phyloP scores from a whole-genome alignment of 1,140 invertebrate genomes.

The Drosophila ananassae region DNA sequence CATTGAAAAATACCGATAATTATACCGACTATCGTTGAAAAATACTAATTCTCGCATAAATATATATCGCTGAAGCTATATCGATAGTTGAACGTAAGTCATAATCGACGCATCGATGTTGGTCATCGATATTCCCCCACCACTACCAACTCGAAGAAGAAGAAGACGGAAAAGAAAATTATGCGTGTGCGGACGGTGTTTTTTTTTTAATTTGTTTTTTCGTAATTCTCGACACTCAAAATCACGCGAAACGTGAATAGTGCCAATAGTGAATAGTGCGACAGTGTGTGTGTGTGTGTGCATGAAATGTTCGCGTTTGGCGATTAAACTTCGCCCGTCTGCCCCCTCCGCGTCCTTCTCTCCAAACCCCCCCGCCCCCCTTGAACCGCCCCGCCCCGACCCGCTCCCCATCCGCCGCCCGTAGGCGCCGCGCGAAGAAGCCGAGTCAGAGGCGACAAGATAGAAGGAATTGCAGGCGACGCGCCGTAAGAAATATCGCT shows the following conservation, averaged over 20 bases:
- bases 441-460: conserved; percentile 10
- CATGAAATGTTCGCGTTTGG: conserved; percentile 10
- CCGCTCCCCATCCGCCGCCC: not conserved
- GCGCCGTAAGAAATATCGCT: conserved; percentile 53
- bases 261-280: conserved; percentile 23
- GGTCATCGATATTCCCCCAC: conserved; percentile 3
- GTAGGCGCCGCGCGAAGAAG: not conserved
- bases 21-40: no score
- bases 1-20: no score
- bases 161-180: conserved; percentile 33
- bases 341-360: not conserved
- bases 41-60: no score
- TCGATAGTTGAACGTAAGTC: not conserved
- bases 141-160: conserved; percentile 16
- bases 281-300: conserved; percentile 43
- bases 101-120: not conserved
- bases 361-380: not conserved
- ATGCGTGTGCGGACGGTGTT: conserved; percentile 57
- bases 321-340: not conserved
- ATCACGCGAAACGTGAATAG: conserved; percentile 53
- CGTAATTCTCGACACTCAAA: conserved; percentile 62
- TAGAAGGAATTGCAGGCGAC: conserved; percentile 39
- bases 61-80: not conserved
- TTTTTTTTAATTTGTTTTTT: conserved; percentile 75
- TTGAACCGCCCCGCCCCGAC: not conserved